A percentile compares a stretch with the other conserved stretches of the same genome.
Evolutionary conservation across 2,113 vertebrate species (phyloP).

Genomic region (Rhea pennata): DNA sequence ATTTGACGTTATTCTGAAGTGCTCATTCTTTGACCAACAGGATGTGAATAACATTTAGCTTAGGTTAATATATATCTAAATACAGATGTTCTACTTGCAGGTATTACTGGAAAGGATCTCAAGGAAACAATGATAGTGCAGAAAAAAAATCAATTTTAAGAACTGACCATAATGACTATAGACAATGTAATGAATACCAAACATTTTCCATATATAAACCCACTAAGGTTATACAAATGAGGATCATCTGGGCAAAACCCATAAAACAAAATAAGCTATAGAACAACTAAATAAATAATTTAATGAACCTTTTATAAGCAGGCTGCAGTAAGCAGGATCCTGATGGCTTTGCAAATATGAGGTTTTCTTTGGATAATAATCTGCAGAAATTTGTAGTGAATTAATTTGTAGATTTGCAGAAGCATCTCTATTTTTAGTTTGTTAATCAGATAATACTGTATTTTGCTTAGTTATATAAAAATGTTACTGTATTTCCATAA

Average conservation of each 20-base stretch:
- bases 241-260: not conserved
- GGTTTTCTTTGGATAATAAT: not conserved
- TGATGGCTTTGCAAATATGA: not conserved
- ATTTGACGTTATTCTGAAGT: not conserved
- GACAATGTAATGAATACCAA: not conserved
- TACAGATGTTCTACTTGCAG: not conserved
- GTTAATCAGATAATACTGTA: not conserved
- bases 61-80: not conserved
- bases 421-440: not conserved
- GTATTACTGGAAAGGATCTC: not conserved
- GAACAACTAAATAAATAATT: conserved; percentile 22
- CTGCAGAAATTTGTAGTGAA: not conserved
- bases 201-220: not conserved
- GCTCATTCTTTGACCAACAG: not conserved
- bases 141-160: not conserved
- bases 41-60: not conserved
- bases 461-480: not conserved
- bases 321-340: not conserved
- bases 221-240: not conserved
- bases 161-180: not conserved
- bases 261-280: not conserved
- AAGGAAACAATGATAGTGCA: not conserved
- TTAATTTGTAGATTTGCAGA: not conserved
- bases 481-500: not conserved
- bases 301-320: conserved; percentile 3